Percentiles rank a stretch among this genome's conserved stretches.
These are phyloP conservation scores for Oreonectes daqikongensis DNA, from an alignment of 2,797 vertebrate genomes.

Conservation along the genomic window DNA sequence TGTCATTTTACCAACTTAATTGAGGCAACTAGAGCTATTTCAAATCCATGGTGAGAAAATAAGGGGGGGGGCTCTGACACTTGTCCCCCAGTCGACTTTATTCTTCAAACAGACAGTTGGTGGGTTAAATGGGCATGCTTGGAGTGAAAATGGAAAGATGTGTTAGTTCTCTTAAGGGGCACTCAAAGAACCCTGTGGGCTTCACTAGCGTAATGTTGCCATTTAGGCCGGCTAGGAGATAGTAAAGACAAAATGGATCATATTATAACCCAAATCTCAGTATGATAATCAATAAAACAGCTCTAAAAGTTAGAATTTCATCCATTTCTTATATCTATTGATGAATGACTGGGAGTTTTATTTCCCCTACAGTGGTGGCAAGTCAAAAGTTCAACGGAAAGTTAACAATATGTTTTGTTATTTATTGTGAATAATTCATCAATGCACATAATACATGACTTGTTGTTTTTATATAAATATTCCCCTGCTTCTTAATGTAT, in stretches of 20 bases:
- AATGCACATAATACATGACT: background rate
- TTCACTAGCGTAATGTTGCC: constrained; percentile 48
- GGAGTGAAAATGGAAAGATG: constrained; percentile 59
- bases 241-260: constrained; percentile 46
- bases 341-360: background rate
- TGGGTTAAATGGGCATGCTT: constrained; percentile 60
- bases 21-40: constrained; percentile 54
- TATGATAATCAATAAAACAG: background rate
- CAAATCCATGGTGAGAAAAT: constrained; percentile 34
- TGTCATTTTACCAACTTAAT: constrained; percentile 58
- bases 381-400: background rate
- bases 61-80: constrained; percentile 21
- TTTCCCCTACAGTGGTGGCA: background rate
- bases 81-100: constrained; percentile 44
- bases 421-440: background rate
- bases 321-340: background rate
- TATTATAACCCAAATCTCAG: constrained; percentile 10
- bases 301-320: background rate
- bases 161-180: constrained; percentile 50
- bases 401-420: background rate
- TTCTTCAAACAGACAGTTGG: constrained; percentile 58
- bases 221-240: constrained; percentile 44
- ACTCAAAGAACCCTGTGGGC: constrained; percentile 24
- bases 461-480: background rate
- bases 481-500: background rate